Evolutionary conservation across 2,797 vertebrate genomes (phyloP).

Genomic region (Sus cebifrons): DNA sequence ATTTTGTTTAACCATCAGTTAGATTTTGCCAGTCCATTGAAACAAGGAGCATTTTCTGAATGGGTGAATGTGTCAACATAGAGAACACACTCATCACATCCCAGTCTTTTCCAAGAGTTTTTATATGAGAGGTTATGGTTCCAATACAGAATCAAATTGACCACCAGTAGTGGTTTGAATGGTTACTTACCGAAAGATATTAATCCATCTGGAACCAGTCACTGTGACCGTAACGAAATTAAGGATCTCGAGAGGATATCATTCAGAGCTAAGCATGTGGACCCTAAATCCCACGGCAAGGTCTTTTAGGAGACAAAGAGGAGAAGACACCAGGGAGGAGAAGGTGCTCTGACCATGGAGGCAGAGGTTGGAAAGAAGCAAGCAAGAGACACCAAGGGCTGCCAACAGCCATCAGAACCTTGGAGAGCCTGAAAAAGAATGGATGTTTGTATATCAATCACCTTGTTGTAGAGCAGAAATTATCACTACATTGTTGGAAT

Average conservation of each 20-base stretch:
- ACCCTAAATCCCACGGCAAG: neutral
- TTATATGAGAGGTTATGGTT: neutral
- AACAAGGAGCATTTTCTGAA: neutral
- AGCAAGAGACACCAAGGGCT: rapidly evolving
- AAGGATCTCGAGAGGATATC: neutral
- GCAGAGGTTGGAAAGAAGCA: rapidly evolving
- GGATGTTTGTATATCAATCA: too few species aligned
- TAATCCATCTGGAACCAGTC: neutral
- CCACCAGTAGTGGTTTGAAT: neutral
- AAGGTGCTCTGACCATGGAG: rapidly evolving
- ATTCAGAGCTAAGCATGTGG: neutral
- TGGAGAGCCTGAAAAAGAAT: neutral
- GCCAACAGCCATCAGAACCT: neutral
- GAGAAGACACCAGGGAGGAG: neutral
- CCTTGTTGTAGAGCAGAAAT: too few species aligned
- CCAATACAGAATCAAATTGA: neutral
- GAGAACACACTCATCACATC: neutral
- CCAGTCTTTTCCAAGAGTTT: neutral
- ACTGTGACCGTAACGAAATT: neutral
- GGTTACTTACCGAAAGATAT: neutral
- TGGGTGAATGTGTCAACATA: neutral
- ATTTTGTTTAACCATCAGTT: neutral
- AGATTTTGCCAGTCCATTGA: neutral
- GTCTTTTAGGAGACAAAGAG: neutral
- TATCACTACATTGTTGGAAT: too few species aligned